phyloP scores from a whole-genome alignment of 2,888 invertebrate genomes.

The Meta bourneti region DNA sequence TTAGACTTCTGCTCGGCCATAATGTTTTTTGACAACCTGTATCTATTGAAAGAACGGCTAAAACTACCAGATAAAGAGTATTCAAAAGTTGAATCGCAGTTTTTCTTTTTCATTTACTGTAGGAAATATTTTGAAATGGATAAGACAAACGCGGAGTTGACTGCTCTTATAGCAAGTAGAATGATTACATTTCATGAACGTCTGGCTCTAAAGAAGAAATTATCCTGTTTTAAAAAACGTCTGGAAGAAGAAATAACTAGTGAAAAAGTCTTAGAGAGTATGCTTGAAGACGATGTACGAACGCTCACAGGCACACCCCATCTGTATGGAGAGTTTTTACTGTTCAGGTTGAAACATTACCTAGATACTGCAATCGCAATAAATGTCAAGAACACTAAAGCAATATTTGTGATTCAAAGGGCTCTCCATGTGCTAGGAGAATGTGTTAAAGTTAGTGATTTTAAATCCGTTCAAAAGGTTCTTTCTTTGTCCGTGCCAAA shows the following conservation, averaged over 20 bases:
- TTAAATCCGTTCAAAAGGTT: slow-evolving; percentile 43
- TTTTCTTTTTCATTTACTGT: slow-evolving; percentile 27
- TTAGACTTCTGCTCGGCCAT: slow-evolving; percentile 41
- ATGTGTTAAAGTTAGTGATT: slow-evolving; percentile 35
- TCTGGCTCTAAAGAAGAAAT: not conserved
- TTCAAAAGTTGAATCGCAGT: slow-evolving; percentile 33
- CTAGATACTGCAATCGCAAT: slow-evolving; percentile 16
- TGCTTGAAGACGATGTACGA: slow-evolving; percentile 18
- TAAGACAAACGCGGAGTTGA: not conserved
- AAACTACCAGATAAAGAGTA: slow-evolving; percentile 4
- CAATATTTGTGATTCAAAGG: slow-evolving; percentile 46
- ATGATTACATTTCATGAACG: slow-evolving; percentile 30
- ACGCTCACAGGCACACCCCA: slow-evolving; percentile 17
- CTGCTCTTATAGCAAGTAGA: not conserved
- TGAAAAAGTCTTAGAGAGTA: not conserved
- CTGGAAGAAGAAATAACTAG: not conserved
- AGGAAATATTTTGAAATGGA: not conserved
- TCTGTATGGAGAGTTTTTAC: slow-evolving; percentile 24
- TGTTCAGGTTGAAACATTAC: slow-evolving; percentile 34
- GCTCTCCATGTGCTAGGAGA: slow-evolving; percentile 55
- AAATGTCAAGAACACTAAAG: not conserved
- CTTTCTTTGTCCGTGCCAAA: slow-evolving; percentile 1
- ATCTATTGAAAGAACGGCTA: slow-evolving; percentile 41
- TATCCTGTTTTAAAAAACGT: not conserved
- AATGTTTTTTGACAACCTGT: slow-evolving; percentile 51